Evolutionary conservation across 53 echinoderm and acorn worm species (phyloP).

Genomic region (Luidia sarsii): DNA sequence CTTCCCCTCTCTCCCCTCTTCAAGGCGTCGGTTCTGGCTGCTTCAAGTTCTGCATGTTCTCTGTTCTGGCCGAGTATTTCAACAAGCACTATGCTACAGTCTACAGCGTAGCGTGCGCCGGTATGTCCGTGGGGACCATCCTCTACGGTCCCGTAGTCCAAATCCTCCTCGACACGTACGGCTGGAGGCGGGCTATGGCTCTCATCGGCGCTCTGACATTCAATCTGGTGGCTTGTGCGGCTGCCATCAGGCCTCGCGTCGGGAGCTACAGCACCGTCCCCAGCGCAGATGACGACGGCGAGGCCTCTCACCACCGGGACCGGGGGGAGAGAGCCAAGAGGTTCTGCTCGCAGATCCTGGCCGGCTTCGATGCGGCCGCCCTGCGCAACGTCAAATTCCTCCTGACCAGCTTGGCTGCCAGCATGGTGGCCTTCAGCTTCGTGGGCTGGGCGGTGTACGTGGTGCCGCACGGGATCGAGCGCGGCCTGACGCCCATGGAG

Average conservation of each 20-base stretch:
- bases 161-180: background rate
- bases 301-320: no score
- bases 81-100: background rate
- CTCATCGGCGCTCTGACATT: background rate
- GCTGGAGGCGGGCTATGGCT: background rate
- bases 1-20: no score
- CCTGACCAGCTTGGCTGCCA: background rate
- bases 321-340: no score
- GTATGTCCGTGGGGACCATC: background rate
- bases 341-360: background rate
- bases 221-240: background rate
- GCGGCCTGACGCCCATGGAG: background rate
- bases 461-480: background rate
- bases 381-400: background rate
- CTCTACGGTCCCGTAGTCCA: background rate
- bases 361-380: background rate
- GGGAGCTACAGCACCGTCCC: background rate
- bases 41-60: background rate
- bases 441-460: conserved; percentile 7
- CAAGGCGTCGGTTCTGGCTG: background rate
- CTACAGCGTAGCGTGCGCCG: background rate
- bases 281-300: background rate
- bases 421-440: background rate
- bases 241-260: background rate
- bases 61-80: background rate